Base-by-base conservation (phyloP, 2,888 invertebrate species). In the Brenthis hecate region DNA sequence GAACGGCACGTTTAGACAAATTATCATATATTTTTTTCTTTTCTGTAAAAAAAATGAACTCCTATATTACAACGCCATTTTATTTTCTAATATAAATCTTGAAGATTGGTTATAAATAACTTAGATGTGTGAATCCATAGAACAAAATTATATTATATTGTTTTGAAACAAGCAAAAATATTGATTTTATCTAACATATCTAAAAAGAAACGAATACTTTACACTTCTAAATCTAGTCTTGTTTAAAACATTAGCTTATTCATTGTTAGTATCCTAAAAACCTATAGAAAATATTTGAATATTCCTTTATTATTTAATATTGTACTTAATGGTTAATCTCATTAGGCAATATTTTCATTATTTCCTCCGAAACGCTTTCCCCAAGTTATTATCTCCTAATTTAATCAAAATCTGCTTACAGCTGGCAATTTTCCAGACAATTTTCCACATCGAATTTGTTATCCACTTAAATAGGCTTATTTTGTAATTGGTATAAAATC, bases 371-470 rank as follows among this genome's bases (percentile, higher is more conserved):
- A 85, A 82, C 78, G 74, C 78, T 81, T 79, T 83, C 87, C 90
- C 89, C 88, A 84, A 82, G 82, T 82, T 87, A 90, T 89, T 89
- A 90, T 84, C 77, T 83, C 83, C 82, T 91, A 89, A 90, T 91
- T 91, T 88, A 91, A 92, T 91, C 86, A 90, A 81, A 85, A 85
- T 83, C 83, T 85, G 86, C 85, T 85, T 83, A 82, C 84, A 81
- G 77, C 77, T 82, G 76, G 81, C 81, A 82, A 83, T 84, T 74
- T 82, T 81, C 76, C 74, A 76, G 80, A 83, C 83, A 83, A 86
- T 86, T 84, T 87, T 81, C 80, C 76, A 83, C 81, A 81, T 80
- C 81, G 81, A 86, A 85, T 86, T 85, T 82, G 80, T 86, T 86
- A 85, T 80, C 73, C 73, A 67, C 75, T 76, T 75, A 56, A 71